Base-by-base conservation (phyloP, 2,888 invertebrate species). In the Salticus scenicus region DNA sequence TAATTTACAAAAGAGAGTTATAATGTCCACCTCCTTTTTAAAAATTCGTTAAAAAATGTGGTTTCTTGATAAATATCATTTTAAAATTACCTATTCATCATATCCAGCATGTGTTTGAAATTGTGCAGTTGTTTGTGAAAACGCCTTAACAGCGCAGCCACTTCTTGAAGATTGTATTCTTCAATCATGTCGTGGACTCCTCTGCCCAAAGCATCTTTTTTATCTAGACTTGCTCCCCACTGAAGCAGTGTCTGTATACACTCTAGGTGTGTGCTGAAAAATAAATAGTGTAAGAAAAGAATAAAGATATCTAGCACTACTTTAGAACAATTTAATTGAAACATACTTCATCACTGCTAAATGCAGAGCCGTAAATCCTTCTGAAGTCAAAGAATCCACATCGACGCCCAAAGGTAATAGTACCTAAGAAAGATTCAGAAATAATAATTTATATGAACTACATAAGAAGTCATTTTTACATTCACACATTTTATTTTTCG, bases 311-410 rank as follows among this genome's bases (percentile, higher is more conserved):
- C 37, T 37, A 4, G 7, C 37, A 4, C 37, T 10, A 4, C 4
- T 10, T 37, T 37, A 37, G 10, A 37, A 37, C 4, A 37, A 37
- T 37, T 4, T 28, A 0, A 20, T 67, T 33, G 67, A 17, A 30
- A 10, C 14, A 79, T 83, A 88, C 88, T 88, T 88, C 80, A 88
- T 85, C 12, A 86, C 83, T 57, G 88, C 88, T 14, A 88, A 57
- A 80, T 88, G 88, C n/a, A 88, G 80, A 2, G 88, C 83, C n/a
- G 88, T 87, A 63, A 88, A 88, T 20, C 88, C 88, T 74, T 88
- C 88, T 10, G 87, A 47, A 24, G 88, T 87, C 0, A 83, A 31
- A 27, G 73, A 71, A 33, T 88, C 88, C 10, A 88, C 76, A 69
- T 88, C 87, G 10, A 87, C 79, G 7, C 88, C 88, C 86, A 88